Percentiles rank a stretch among this genome's conserved stretches.
Evolutionary conservation across 2,113 vertebrate genomes (phyloP).

Genomic region (Chaetodon trifascialis): DNA sequence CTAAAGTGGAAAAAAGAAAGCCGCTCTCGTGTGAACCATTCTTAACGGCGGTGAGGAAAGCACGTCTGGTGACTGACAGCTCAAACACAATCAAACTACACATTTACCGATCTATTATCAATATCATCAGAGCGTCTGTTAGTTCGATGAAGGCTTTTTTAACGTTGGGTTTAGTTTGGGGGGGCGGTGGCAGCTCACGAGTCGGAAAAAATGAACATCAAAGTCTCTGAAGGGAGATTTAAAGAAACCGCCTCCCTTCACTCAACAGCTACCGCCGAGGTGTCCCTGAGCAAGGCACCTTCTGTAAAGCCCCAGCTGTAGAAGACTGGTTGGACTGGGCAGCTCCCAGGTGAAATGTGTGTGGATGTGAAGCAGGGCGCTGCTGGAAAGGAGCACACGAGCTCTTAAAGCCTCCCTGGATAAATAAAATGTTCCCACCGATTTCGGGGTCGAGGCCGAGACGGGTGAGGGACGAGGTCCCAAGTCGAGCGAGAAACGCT

Average conservation of each 20-base stretch:
- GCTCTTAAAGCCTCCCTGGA: conserved; percentile 52
- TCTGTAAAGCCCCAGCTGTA: conserved; percentile 44
- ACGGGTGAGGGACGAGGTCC: conserved; percentile 44
- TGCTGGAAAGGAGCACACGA: conserved; percentile 10
- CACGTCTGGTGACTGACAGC: conserved; percentile 58
- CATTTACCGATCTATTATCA: conserved; percentile 48
- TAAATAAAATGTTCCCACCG: conserved; percentile 50
- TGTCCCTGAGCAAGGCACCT: conserved; percentile 79
- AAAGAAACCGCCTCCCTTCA: conserved; percentile 18
- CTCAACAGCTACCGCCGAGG: conserved; percentile 47
- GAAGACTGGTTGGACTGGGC: conserved; percentile 19
- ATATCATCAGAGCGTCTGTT: conserved; percentile 37
- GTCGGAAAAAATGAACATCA: conserved; percentile 4
- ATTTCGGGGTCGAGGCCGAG: conserved; percentile 40
- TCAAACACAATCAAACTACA: conserved; percentile 62
- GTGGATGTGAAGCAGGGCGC: conserved; percentile 16
- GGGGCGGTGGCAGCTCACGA: background rate
- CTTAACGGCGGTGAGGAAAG: conserved; percentile 54
- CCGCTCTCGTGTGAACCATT: conserved; percentile 10
- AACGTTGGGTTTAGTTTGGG: conserved; percentile 12
- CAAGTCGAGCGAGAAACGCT: conserved; percentile 39
- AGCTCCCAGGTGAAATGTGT: conserved; percentile 8
- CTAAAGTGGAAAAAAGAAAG: background rate
- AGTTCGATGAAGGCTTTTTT: conserved; percentile 37
- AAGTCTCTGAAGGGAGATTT: conserved; percentile 48